Evolutionary conservation across 2,113 vertebrate species (phyloP), one percentile per base, ranked within the genome.

Genomic region (Clupea harengus): DNA sequence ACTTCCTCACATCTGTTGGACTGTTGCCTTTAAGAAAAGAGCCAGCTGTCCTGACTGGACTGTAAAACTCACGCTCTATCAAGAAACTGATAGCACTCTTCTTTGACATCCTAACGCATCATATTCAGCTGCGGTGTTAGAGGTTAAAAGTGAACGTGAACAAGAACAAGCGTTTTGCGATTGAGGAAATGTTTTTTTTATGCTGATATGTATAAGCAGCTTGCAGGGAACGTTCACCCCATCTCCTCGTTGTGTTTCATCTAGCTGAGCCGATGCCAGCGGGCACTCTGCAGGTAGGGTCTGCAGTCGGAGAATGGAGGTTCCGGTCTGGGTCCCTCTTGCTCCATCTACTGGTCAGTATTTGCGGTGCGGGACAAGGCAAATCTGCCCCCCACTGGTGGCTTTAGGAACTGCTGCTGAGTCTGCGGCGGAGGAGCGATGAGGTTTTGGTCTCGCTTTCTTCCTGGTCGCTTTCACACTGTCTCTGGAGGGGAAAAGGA

Each of bases 391-490:
- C 85, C 84, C 32, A 85, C 82, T 13, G 8, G 17, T 82, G 83
- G 64, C 28, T 39, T 75, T 78, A 96, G 18, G 95, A 96, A 84
- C 85, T 95, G 94, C 94, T 95, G 91, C 93, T 96, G 44, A 94
- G 92, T 44, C 94, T 92, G 20, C 94, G 90, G 15, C 92, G 91
- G 60, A 94, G 81, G 60, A 95, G 89, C 0, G 92, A 92, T 0
- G 50, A 82, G 0, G 93, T 93, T 67, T 92, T 95, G 85, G 88
- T 92, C 5, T 93, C 92, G 0, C 87, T 88, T 82, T 95, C 94
- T 82, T 96, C 94, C 17, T 89, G 91, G 85, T 96, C 94, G 0
- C 95, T 96, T 88, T 95, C 95, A 57, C 94, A 95, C 83, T 93
- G 85, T 84, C 94, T 95, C 96, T 96, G 91, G 2, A 28, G 39